Conservation (phyloP, 2,113 vertebrate species). For the Gobius niger region DNA sequence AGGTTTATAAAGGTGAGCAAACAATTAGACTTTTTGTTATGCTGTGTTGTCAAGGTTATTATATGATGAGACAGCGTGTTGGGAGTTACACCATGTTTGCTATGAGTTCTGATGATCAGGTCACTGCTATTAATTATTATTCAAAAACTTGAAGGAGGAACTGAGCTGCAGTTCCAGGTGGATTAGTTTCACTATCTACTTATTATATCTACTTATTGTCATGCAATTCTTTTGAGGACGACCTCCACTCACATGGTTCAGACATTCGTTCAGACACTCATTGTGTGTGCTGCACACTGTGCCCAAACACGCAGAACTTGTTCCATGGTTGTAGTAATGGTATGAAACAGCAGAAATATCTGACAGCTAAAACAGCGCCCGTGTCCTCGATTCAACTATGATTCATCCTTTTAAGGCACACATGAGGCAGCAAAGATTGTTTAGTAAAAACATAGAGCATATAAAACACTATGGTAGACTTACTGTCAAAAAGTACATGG, state of each 20-base stretch:
- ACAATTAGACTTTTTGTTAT: slow-evolving; percentile 50
- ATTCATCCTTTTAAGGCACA: slow-evolving; percentile 51
- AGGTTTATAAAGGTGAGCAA: slow-evolving; percentile 46
- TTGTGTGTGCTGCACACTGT: slow-evolving; percentile 17
- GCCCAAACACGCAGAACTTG: slow-evolving; percentile 13
- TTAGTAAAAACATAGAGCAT: slow-evolving; percentile 30
- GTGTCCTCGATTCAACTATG: slow-evolving; percentile 62
- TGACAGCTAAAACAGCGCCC: slow-evolving; percentile 47
- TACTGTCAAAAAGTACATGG: neutral
- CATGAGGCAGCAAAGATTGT: slow-evolving; percentile 45
- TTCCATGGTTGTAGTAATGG: slow-evolving; percentile 33
- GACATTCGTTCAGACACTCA: too few relatives aligned
- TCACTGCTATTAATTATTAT: slow-evolving; percentile 44
- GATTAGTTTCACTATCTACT: slow-evolving; percentile 9
- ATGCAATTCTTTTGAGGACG: too few relatives aligned
- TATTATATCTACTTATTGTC: neutral
- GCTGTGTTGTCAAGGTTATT: slow-evolving; percentile 42
- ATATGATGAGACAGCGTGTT: slow-evolving; percentile 27
- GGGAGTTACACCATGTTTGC: slow-evolving; percentile 12
- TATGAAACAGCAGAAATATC: slow-evolving; percentile 32
- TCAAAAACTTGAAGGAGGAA: slow-evolving; percentile 33
- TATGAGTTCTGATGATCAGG: slow-evolving; percentile 41
- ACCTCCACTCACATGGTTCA: too few relatives aligned
- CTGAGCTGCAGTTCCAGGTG: slow-evolving; percentile 28
- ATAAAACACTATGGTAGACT: slow-evolving; percentile 33